Conservation (phyloP, 1,140 invertebrate genomes). For the Capitella teleta region DNA sequence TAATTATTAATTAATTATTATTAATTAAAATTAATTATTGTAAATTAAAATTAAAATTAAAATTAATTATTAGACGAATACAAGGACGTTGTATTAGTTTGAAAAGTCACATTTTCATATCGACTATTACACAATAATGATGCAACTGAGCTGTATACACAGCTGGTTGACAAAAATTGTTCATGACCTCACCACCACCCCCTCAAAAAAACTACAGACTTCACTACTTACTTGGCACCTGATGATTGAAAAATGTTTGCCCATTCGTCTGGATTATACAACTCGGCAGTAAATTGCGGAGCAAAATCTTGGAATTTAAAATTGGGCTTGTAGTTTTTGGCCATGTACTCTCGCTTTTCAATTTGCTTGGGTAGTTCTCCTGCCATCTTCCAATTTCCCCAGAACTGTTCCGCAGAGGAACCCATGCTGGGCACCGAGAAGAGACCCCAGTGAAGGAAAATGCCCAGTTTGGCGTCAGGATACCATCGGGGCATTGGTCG, state of each 20-base stretch:
- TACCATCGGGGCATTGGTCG: conserved; percentile 40
- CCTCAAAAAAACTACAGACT: no score
- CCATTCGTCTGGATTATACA: conserved; percentile 29
- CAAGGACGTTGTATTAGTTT: no score
- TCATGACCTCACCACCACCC: no score
- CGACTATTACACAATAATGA: no score
- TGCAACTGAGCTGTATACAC: no score
- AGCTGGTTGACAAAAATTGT: no score
- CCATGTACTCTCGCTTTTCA: conserved; percentile 22
- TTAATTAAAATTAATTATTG: no score
- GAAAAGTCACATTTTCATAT: no score
- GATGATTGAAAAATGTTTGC: conserved; percentile 27
- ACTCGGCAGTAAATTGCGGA: conserved; percentile 26
- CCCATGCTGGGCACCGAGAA: conserved; percentile 36
- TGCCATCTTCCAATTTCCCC: conserved; percentile 17
- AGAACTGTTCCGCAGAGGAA: conserved; percentile 30
- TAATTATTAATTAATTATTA: no score
- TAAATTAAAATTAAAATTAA: no score
- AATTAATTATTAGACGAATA: no score
- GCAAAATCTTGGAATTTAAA: conserved; percentile 38
- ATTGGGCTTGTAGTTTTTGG: conserved; percentile 25
- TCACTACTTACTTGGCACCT: conserved; percentile 34
- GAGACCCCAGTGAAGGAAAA: conserved; percentile 43
- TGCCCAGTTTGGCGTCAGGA: conserved; percentile 41
- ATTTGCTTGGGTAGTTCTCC: conserved; percentile 5